Evolutionary conservation across 2,888 invertebrate genomes (phyloP), one percentile per base, ranked within the genome.

Genomic region (Eulithis testata): DNA sequence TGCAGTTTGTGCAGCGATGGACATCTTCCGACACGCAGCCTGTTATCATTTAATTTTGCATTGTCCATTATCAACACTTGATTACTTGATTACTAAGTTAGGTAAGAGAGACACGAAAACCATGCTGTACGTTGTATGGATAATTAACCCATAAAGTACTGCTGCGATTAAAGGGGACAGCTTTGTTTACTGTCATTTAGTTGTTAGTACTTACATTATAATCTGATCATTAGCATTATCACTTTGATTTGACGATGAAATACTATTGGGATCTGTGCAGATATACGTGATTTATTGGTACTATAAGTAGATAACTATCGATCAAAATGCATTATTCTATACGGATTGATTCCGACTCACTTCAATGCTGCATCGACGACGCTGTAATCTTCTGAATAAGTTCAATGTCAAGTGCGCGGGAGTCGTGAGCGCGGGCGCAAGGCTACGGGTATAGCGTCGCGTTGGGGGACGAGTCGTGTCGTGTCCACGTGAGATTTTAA

Each of bases 401-500:
- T 75, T 78, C 80, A 84, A 80, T 83, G 81, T 82, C 83, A 83
- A 81, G 81, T 75, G 61, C 79, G 72, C 69, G 69, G 73, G 71
- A 70, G 68, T 69, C 70, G 66, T 72, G 67, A 71, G 63, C 71
- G 64, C 27, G 9, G 21, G 43, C 55, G 37, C 53, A 55, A 47
- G 45, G 65, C 55, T 2, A 1, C 65, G 65, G 64, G 73, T 75
- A 76, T 69, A 73, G 66, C 68, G 68, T 71, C 55, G 67, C 1
- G 21, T 21, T 2, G 74, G 80, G 79, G 51, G 80, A 79, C 77
- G 76, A 71, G 58, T 79, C 76, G 77, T 75, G 58, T 79, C 76
- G 77, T 75, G 80, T 76, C 69, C 69, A 74, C 72, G 37, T 56
- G 50, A 57, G 47, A 73, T 71, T 40, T 82, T 82, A 83, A 73